Conservation (phyloP, 2,113 vertebrate species). For the Myotis yumanensis region DNA sequence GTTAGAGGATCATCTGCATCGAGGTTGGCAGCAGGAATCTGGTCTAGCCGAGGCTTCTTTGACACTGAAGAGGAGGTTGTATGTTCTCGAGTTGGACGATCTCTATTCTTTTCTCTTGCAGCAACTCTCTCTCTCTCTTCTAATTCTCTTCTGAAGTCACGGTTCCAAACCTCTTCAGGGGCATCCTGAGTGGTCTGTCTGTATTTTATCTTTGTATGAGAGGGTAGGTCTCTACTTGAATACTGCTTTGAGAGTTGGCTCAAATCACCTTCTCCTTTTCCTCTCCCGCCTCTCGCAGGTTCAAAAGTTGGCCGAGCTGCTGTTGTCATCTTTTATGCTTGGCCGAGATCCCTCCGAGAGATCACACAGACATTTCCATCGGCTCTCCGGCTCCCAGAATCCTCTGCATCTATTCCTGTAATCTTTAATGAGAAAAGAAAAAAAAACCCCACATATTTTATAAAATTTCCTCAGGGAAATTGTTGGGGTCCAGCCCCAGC, state of each 20-base stretch:
- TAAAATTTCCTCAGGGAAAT: too few relatives aligned
- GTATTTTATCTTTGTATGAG: slow-evolving; percentile 98
- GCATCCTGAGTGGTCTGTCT: slow-evolving; percentile 97
- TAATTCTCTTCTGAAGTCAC: slow-evolving; percentile 96
- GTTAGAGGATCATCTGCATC: slow-evolving; percentile 98
- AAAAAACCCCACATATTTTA: too few relatives aligned
- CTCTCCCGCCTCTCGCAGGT: slow-evolving; percentile 95
- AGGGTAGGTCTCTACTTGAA: slow-evolving; percentile 96
- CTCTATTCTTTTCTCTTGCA: slow-evolving; percentile 93
- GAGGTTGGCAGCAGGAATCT: slow-evolving; percentile 98
- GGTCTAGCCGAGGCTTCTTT: slow-evolving; percentile 96
- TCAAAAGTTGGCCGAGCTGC: slow-evolving; percentile 98
- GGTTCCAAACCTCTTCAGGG: slow-evolving; percentile 95
- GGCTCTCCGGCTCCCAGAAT: neutral
- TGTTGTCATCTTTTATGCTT: slow-evolving; percentile 91
- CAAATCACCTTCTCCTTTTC: slow-evolving; percentile 97
- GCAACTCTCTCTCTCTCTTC: slow-evolving; percentile 94
- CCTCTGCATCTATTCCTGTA: neutral
- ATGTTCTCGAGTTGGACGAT: slow-evolving; percentile 94
- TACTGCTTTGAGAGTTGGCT: slow-evolving; percentile 98
- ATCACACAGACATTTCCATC: neutral
- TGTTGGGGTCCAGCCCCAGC: too few relatives aligned
- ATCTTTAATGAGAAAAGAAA: too few relatives aligned
- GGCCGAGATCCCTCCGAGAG: neutral
- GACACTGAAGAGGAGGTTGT: slow-evolving; percentile 96